Conservation (phyloP, 2,888 invertebrate genomes). For the Bursaphelenchus okinawaensis region DNA sequence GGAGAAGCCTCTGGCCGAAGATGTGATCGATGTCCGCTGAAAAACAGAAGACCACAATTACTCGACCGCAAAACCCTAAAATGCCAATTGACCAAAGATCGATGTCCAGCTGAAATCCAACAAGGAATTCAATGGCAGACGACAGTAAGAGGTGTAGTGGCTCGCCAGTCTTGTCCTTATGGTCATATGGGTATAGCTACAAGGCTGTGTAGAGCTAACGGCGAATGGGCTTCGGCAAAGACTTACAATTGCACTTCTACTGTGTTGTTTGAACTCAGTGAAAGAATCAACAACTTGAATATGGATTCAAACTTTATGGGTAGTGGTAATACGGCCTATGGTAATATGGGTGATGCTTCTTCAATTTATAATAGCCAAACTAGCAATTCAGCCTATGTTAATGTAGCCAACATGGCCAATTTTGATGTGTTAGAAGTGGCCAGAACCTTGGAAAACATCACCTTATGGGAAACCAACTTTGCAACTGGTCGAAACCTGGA, state of each 20-base stretch:
- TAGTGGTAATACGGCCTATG: not conserved
- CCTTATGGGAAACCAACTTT: not conserved
- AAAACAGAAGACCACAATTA: constrained; percentile 29
- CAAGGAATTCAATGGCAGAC: constrained; percentile 51
- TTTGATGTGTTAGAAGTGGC: constrained; percentile 6
- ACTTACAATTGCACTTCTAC: constrained; percentile 48
- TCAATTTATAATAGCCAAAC: not conserved
- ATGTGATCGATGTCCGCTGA: constrained; percentile 33
- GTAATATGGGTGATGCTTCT: not conserved
- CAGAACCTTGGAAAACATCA: constrained; percentile 12
- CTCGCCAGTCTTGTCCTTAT: constrained; percentile 22
- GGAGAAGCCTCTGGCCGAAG: constrained; percentile 48
- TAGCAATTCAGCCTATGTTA: constrained; percentile 13
- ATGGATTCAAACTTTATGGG: no score
- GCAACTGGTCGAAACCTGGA: constrained; percentile 25
- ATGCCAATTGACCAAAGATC: constrained; percentile 35
- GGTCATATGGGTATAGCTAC: constrained; percentile 43
- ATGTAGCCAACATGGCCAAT: constrained; percentile 16
- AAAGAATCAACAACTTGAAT: not conserved
- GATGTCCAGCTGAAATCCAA: constrained; percentile 49
- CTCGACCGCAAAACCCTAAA: constrained; percentile 42
- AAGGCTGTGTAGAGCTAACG: constrained; percentile 35
- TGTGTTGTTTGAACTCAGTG: constrained; percentile 19
- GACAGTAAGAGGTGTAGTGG: constrained; percentile 31
- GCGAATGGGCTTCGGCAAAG: constrained; percentile 41